Base-by-base conservation (phyloP, 37 sponge, comb jelly and placozoan species). In the Spongilla lacustris region DNA sequence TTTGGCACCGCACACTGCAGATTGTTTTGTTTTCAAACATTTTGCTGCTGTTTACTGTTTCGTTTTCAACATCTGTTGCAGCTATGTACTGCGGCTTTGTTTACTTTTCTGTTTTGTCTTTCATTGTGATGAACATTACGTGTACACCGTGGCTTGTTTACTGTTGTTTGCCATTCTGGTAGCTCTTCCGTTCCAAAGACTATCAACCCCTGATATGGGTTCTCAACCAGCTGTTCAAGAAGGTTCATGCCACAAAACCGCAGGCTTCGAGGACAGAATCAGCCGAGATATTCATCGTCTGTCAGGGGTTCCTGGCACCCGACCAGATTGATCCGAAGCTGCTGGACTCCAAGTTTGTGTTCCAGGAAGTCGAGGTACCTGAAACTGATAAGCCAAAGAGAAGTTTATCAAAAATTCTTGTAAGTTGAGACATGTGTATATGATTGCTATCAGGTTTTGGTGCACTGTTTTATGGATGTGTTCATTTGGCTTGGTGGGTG, bases 271-370 rank as follows among this genome's bases (percentile, higher is more conserved):
- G 99, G 14, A 88, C 73, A 0, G 99, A 98, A 66, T 97, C 98
- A 13, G 99, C 99, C 9, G 99, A 98, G 84, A 98, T 98, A 73
- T 98, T 98, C 77, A 94, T 98, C 14, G 97, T 97, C 30, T 98
- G 99, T 41, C 71, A 95, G 84, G 96, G 94, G 29, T 98, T 86
- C 78, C 79, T 92, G 41, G 96, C 96, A 34, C 97, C 97, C 0
- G 92, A 85, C 41, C 91, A 95, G 85, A 85, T 96, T 30, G 97
- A 98, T 76, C 94, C 95, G n/a, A 93, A 95, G 75, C 85, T 98
- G 67, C 76, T 98, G 29, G 96, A 97, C 68, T 89, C 94, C 25
- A 91, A 87, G 68, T 31, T 84, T 81, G 92, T 98, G 67, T 98
- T 97, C 74, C 38, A 89, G 33, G 97, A 94, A 23, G 73, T 87